Evolutionary conservation across 1,140 invertebrate species (phyloP).

Genomic region (Tetramorium simillimum): DNA sequence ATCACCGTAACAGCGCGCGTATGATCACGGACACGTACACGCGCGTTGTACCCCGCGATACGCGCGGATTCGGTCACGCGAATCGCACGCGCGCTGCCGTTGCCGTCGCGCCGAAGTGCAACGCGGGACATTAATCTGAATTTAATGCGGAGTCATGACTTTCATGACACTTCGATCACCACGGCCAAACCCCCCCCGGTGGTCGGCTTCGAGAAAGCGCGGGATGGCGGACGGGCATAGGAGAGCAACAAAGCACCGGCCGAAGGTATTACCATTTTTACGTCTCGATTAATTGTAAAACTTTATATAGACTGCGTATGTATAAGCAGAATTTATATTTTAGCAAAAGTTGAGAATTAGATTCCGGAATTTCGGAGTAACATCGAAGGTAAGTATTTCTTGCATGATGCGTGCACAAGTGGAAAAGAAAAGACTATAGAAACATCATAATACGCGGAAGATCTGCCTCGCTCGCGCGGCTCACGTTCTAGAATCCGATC

Average conservation of each 20-base stretch:
- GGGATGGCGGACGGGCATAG: background rate
- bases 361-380: background rate
- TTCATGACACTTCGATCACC: conserved; percentile 55
- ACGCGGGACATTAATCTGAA: conserved; percentile 66
- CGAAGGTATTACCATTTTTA: background rate
- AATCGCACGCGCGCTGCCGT: conserved; percentile 39
- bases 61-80: conserved; percentile 45
- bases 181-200: background rate
- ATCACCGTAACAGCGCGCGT: conserved; percentile 78
- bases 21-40: conserved; percentile 68
- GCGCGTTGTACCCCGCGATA: conserved; percentile 52
- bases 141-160: conserved; percentile 63
- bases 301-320: background rate
- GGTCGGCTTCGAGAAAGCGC: conserved; percentile 7
- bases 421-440: background rate
- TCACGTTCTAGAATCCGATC: conserved; percentile 63
- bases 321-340: background rate
- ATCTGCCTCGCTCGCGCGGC: conserved; percentile 11
- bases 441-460: background rate
- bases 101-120: conserved; percentile 21
- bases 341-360: background rate
- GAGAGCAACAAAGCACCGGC: background rate
- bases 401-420: background rate
- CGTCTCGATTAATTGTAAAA: background rate
- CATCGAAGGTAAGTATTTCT: background rate